Evolutionary conservation across 2,888 invertebrate species (phyloP).

Genomic region (Salticus scenicus): DNA sequence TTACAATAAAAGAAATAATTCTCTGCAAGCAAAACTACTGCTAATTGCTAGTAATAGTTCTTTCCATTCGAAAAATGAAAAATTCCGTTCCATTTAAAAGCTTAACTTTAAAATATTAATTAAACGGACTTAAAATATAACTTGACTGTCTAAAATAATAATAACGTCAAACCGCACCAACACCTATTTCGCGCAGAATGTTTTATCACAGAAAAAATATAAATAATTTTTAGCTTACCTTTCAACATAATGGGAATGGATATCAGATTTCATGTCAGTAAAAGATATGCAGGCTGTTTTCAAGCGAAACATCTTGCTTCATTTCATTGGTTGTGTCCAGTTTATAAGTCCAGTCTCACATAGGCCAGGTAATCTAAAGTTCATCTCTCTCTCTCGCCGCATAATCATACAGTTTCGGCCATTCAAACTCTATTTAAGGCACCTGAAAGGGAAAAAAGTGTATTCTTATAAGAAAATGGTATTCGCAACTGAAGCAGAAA

Average conservation of each 20-base stretch:
- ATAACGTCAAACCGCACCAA: no score
- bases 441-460: not conserved
- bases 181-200: no score
- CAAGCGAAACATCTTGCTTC: not conserved
- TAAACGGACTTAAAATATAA: no score
- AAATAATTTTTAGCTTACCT: no score
- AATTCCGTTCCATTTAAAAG: no score
- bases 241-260: not conserved
- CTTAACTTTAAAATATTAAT: no score
- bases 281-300: not conserved
- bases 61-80: no score
- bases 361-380: not conserved
- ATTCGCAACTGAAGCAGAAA: not conserved
- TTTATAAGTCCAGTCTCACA: not conserved
- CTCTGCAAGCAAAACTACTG: no score
- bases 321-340: slow-evolving; percentile 1
- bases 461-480: not conserved
- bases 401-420: not conserved
- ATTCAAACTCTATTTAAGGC: not conserved
- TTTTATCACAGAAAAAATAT: no score
- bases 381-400: not conserved
- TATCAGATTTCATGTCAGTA: not conserved
- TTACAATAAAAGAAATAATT: no score
- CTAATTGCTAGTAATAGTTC: no score
- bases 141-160: no score